Evolutionary conservation across 2,113 vertebrate genomes (phyloP), one percentile per base, ranked within the genome.

Genomic region (Phrynosoma platyrhinos): DNA sequence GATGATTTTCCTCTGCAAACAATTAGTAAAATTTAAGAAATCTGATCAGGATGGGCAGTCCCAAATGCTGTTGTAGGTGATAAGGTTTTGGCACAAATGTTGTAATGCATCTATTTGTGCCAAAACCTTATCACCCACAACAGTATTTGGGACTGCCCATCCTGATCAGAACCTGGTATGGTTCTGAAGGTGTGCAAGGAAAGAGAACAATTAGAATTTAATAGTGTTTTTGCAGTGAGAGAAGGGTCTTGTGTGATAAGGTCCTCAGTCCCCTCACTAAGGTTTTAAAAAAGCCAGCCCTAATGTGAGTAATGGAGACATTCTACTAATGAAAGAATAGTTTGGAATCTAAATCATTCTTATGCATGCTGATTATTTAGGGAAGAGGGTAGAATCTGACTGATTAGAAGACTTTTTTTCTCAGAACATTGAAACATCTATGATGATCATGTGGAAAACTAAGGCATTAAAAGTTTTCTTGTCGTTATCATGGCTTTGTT

Each of bases 401-500:
- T 74, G 68, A 58, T 81, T 71, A 42, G 16, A 47, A 74, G 25
- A 18, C 10, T 64, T 42, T 52, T 71, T 71, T 62, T 68, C 79
- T 23, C 23, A 30, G 62, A 68, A 23, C 9, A 30, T n/a, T 40
- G 4, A 23, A 21, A 10, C 66, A 76, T 53, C 47, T 66, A 16
- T 66, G 23, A 36, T 77, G 20, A 23, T 23, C 55, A 32, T 25
- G 2, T 18, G 47, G 30, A n/a, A 82, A 25, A 55, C 86, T 40
- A 52, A 76, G 53, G 47, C 16, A n/a, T 21, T 52, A 66, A 83
- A 82, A 12, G 2, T 86, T 92, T 30, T 64, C 55, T 92, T 82
- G 20, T 71, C 62, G 32, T 36, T 87, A 87, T 90, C 68, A 62
- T 16, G 86, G 86, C 87, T 64, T 91, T 89, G 91, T 90, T 89